Evolutionary conservation across 64 coral and sea anemone species (phyloP).

Genomic region (Astreopora myriophthalma): DNA sequence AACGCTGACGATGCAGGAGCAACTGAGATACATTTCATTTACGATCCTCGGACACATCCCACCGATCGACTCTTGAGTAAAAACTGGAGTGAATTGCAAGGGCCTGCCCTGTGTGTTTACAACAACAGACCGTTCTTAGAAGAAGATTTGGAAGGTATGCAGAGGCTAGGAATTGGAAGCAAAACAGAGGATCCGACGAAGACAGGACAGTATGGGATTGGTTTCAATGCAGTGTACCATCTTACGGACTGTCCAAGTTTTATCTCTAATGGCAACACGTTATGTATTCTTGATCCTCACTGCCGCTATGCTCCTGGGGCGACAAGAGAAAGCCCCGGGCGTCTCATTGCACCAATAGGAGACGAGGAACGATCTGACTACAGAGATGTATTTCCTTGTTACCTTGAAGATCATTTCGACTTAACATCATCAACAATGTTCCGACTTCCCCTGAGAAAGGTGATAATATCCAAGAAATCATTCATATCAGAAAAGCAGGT

Average conservation of each 20-base stretch:
- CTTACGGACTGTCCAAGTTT: slow-evolving; percentile 87
- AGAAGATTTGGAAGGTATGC: slow-evolving; percentile 71
- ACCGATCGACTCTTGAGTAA: slow-evolving; percentile 38
- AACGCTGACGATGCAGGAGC: slow-evolving; percentile 92
- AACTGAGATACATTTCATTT: slow-evolving; percentile 79
- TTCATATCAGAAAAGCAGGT: background rate
- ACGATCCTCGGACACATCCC: slow-evolving; percentile 72
- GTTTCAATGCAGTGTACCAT: slow-evolving; percentile 91
- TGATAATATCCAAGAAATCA: background rate
- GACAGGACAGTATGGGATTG: slow-evolving; percentile 91
- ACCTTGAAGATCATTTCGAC: background rate
- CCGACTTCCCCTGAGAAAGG: slow-evolving; percentile 72
- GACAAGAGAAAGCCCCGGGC: background rate
- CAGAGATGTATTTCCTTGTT: slow-evolving; percentile 49
- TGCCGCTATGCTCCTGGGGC: background rate
- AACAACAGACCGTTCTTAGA: slow-evolving; percentile 77
- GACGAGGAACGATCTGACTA: background rate
- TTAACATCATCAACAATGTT: slow-evolving; percentile 78
- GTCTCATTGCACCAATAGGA: background rate
- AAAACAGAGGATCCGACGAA: slow-evolving; percentile 81
- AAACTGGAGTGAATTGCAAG: slow-evolving; percentile 72
- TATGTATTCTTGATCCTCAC: slow-evolving; percentile 74
- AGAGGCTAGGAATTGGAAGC: slow-evolving; percentile 75
- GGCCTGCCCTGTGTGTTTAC: slow-evolving; percentile 78
- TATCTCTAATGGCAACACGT: slow-evolving; percentile 40